These are phyloP conservation scores for Drosophila neocordata DNA, from an alignment of 1,140 invertebrate genomes.

Conservation along the genomic window DNA sequence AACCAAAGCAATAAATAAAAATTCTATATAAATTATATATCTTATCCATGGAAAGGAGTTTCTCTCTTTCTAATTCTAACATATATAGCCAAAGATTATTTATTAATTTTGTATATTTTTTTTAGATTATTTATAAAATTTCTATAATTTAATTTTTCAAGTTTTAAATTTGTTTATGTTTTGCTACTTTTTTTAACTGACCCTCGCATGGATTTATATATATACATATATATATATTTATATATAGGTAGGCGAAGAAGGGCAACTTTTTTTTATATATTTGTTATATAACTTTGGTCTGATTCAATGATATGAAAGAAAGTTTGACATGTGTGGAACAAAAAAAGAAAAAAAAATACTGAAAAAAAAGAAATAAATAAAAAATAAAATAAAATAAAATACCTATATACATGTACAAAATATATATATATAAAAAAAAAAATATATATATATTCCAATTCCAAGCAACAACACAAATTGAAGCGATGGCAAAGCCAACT, in stretches of 20 bases:
- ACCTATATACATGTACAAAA: neutral
- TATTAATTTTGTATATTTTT: too few relatives aligned
- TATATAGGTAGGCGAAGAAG: constrained; percentile 32
- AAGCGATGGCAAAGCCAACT: constrained; percentile 44
- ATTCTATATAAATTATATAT: too few relatives aligned
- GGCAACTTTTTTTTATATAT: constrained; percentile 40
- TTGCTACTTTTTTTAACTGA: constrained; percentile 33
- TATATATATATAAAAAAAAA: neutral
- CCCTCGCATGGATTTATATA: neutral
- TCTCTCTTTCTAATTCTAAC: too few relatives aligned
- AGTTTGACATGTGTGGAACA: constrained; percentile 58
- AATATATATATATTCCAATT: constrained; percentile 21
- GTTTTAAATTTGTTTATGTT: constrained; percentile 25
- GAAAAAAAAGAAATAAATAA: neutral
- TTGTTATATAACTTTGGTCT: constrained; percentile 47
- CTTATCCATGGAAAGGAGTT: too few relatives aligned
- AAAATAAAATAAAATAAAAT: constrained; percentile 8
- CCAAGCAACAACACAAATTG: constrained; percentile 17
- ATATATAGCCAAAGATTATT: too few relatives aligned
- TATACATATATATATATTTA: too few relatives aligned
- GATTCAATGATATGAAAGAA: constrained; percentile 63
- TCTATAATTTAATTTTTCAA: too few relatives aligned
- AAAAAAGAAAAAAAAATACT: neutral
- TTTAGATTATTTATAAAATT: too few relatives aligned
- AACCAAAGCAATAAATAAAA: too few relatives aligned